Percentiles rank a stretch among this genome's conserved stretches.
These are phyloP conservation scores for Anoplopoma fimbria DNA, from an alignment of 2,113 vertebrate genomes.

Conservation along the genomic window DNA sequence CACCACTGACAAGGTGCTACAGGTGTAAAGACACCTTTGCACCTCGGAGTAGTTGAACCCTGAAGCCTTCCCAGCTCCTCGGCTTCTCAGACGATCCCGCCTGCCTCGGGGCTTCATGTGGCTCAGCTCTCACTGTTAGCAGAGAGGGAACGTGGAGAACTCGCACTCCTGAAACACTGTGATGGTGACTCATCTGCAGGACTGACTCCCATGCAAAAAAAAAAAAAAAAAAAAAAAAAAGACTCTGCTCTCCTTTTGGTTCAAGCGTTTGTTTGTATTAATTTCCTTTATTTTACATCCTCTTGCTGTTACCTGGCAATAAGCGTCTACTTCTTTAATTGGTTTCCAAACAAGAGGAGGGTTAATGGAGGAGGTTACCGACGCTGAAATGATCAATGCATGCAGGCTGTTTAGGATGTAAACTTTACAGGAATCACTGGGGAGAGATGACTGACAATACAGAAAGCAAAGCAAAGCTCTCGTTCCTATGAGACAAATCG, in stretches of 20 bases:
- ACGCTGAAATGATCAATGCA: conserved; percentile 57
- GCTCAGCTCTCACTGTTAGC: conserved; percentile 1
- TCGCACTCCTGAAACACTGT: background rate
- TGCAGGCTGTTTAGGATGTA: conserved; percentile 2
- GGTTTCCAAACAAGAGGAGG: conserved; percentile 50
- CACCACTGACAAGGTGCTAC: background rate
- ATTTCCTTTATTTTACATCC: conserved; percentile 16
- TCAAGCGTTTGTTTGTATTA: conserved; percentile 36
- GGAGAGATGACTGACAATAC: conserved; percentile 30
- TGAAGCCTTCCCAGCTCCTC: background rate
- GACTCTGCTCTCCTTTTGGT: conserved; percentile 19
- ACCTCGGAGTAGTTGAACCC: background rate
- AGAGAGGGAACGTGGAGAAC: conserved; percentile 12
- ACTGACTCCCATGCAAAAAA: conserved; percentile 29
- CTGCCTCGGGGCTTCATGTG: background rate
- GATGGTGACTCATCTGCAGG: conserved; percentile 35
- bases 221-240: conserved; percentile 17
- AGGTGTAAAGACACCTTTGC: background rate
- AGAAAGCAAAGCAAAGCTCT: background rate
- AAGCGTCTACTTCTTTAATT: conserved; percentile 54
- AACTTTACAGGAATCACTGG: conserved; percentile 16
- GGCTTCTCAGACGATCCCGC: too few relatives aligned
- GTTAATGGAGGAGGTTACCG: conserved; percentile 48
- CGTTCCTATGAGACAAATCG: background rate
- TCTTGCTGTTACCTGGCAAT: conserved; percentile 24